Base-by-base conservation (phyloP, 2,113 vertebrate genomes). In the Synodontis membranacea region DNA sequence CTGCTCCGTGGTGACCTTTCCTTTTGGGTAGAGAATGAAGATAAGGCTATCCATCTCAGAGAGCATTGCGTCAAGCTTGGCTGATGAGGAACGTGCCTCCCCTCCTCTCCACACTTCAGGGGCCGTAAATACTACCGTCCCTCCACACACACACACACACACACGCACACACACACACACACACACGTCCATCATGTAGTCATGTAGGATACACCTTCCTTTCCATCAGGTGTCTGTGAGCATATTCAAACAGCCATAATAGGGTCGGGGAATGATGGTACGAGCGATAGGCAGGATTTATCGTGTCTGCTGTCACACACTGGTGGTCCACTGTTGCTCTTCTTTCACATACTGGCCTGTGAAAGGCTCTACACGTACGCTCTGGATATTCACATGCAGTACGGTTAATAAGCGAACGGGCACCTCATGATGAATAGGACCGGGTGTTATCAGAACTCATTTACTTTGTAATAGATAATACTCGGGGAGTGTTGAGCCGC, bases 191-290 rank as follows among this genome's bases (percentile, higher is more conserved):
- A 72, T 83, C 84, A n/a, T 66, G 31, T 84, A 80, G 86, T 88
- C 75, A 72, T 80, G 86, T 56, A 64, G 54, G 44, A 76, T 76
- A 60, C 54, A 81, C 23, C 68, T 84, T 50, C 75, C 72, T 50
- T 85, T 89, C 84, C 75, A 64, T 80, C 84, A 81, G 84, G 74
- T 86, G 80, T 78, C 84, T 85, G 48, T 58, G n/a, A 87, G 84
- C 81, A 88, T 84, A 86, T 84, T 84, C 75, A 74, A 81, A 81
- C 64, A 75, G 64, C 44, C 60, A 66, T 76, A 54, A 70, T 28
- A 31, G 76, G 56, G 39, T 62, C n/a, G 4, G 44, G 84, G 39
- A 42, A 79, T 66, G 83, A 70, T 64, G 42, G 25, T 44, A 52
- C 68, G 19, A 34, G 25, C 19, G 9, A 79, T 74, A 80, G 37